These are phyloP conservation scores for Ctenopoma kingsleyae DNA, from an alignment of 2,797 vertebrate species.

Conservation along the genomic window DNA sequence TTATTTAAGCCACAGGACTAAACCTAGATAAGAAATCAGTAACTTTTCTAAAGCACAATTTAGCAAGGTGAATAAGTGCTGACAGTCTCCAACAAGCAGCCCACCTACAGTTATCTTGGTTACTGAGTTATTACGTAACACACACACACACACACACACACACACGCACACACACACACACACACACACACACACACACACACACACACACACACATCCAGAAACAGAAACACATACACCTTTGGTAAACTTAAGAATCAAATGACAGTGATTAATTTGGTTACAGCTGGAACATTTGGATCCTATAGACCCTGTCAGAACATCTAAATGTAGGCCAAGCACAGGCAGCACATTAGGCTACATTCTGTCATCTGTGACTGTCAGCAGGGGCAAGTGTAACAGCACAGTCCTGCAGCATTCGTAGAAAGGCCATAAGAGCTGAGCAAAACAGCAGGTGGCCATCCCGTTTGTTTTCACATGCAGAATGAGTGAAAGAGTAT, in stretches of 20 bases:
- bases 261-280: constrained; percentile 27
- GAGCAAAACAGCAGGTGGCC: constrained; percentile 37
- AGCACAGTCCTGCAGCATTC: constrained; percentile 14
- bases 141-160: not conserved
- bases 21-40: constrained; percentile 4
- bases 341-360: constrained; percentile 5
- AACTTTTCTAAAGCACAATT: not conserved
- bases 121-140: constrained; percentile 34
- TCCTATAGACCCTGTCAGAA: constrained; percentile 1
- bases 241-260: constrained; percentile 26
- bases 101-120: constrained; percentile 5
- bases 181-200: constrained; percentile 2
- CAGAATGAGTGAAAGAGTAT: constrained; percentile 5
- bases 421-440: constrained; percentile 27
- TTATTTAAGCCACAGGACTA: not conserved
- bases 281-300: constrained; percentile 19
- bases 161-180: not conserved
- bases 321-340: constrained; percentile 29
- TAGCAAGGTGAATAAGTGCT: not conserved
- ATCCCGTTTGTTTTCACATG: constrained; percentile 42
- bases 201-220: constrained; percentile 9
- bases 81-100: constrained; percentile 2
- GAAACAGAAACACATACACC: not conserved
- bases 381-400: constrained; percentile 48
- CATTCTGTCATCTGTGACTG: constrained; percentile 46